phyloP scores from a whole-genome alignment of 2,888 invertebrate species.

The Leptarthrus brevirostris region DNA sequence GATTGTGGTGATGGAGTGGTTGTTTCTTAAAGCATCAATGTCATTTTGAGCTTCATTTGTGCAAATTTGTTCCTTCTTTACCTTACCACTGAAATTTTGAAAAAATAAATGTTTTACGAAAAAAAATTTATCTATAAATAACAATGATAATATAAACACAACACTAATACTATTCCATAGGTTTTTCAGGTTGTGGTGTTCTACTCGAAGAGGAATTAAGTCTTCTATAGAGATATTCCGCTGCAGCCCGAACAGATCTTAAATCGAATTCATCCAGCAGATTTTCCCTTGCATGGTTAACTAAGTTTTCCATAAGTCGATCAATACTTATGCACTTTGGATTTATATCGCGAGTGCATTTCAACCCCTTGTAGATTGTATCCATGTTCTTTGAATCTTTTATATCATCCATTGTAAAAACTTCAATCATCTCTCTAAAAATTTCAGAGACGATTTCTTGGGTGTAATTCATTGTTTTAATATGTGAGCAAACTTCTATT shows the following conservation, averaged over 20 bases:
- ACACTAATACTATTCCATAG: not conserved
- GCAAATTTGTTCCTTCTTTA: too few species aligned
- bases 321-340: constrained; percentile 61
- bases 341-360: constrained; percentile 59
- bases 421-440: constrained; percentile 51
- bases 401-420: constrained; percentile 52
- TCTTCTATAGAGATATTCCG: constrained; percentile 6
- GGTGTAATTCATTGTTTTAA: constrained; percentile 32
- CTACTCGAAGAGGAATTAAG: not conserved
- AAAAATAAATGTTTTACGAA: not conserved
- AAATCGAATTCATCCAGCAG: constrained; percentile 62
- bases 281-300: constrained; percentile 61
- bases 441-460: constrained; percentile 51
- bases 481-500: constrained; percentile 36
- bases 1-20: too few species aligned
- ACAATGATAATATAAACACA: not conserved
- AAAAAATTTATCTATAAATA: not conserved
- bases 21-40: too few species aligned
- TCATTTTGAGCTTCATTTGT: too few species aligned
- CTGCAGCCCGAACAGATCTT: constrained; percentile 27
- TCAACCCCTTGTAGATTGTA: constrained; percentile 58
- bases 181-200: not conserved
- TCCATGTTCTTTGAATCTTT: constrained; percentile 19
- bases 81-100: too few species aligned
- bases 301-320: constrained; percentile 58